Evolutionary conservation across 1,140 invertebrate genomes (phyloP).

Genomic region (Drosophila pseudoobscura): DNA sequence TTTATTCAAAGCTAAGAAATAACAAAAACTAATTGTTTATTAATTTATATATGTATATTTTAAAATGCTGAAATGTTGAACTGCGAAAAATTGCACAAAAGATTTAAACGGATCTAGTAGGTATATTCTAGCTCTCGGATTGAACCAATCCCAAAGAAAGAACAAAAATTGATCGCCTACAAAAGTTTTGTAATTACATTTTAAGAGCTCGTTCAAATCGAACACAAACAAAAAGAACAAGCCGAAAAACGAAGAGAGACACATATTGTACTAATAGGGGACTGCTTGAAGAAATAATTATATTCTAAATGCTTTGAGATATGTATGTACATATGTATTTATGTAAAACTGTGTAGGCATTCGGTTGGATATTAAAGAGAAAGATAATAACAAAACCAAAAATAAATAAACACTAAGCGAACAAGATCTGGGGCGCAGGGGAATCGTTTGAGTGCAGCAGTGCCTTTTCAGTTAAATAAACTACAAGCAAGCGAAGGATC

Average conservation of each 20-base stretch:
- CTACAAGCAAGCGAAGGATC: constrained; percentile 20
- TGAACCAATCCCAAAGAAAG: no score
- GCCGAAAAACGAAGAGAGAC: not conserved
- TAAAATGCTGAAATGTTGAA: no score
- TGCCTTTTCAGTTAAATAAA: constrained; percentile 68
- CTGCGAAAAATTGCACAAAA: no score
- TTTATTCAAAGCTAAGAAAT: no score
- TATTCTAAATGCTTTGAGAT: constrained; percentile 20
- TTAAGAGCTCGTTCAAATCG: no score
- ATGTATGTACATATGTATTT: constrained; percentile 4
- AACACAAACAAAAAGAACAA: no score
- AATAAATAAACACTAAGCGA: constrained; percentile 37
- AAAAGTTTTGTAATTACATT: no score
- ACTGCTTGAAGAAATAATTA: constrained; percentile 2
- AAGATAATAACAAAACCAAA: constrained; percentile 12
- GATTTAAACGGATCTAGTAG: no score
- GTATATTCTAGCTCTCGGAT: no score
- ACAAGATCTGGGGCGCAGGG: constrained; percentile 19
- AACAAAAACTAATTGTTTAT: no score
- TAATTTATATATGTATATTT: no score
- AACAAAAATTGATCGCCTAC: no score
- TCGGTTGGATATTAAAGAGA: constrained; percentile 26
- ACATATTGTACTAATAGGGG: constrained; percentile 8
- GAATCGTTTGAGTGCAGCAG: constrained; percentile 68
- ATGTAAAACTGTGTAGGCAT: constrained; percentile 42